phyloP scores from a whole-genome alignment of 2,888 invertebrate genomes.

The Drosophila birchii region DNA sequence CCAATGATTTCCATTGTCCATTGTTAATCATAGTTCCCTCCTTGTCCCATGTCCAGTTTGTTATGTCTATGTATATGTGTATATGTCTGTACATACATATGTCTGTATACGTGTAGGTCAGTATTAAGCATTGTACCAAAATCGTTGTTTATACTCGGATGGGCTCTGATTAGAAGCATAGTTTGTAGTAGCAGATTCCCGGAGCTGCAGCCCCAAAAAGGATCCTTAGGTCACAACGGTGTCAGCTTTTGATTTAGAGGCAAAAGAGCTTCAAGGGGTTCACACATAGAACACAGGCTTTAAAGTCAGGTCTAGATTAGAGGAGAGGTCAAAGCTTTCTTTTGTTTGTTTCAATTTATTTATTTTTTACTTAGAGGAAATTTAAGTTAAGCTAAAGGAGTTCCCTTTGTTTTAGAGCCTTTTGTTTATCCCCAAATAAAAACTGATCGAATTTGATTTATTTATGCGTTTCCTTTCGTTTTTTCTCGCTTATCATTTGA shows the following conservation, averaged over 20 bases:
- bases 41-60: constrained; percentile 12
- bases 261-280: background rate
- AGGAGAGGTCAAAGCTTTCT: constrained; percentile 2
- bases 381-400: background rate
- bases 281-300: background rate
- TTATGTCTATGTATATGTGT: constrained; percentile 21
- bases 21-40: constrained; percentile 7
- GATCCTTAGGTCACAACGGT: constrained; percentile 1
- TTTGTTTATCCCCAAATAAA: background rate
- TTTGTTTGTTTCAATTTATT: background rate
- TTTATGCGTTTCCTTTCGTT: background rate
- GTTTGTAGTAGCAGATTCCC: constrained; percentile 3
- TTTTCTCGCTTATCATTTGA: background rate
- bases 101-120: constrained; percentile 46
- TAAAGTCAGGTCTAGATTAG: constrained; percentile 5
- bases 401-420: background rate
- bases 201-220: background rate
- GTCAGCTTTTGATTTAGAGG: constrained; percentile 4
- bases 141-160: constrained; percentile 41
- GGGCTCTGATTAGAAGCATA: constrained; percentile 14
- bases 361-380: constrained; percentile 1
- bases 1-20: constrained; percentile 13
- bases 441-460: constrained; percentile 8
- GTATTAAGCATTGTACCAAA: constrained; percentile 75
- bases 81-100: constrained; percentile 27